A percentile compares a stretch with the other conserved stretches of the same genome.
phyloP scores from a whole-genome alignment of 2,888 invertebrate species.

The Palloptera scutellata region DNA sequence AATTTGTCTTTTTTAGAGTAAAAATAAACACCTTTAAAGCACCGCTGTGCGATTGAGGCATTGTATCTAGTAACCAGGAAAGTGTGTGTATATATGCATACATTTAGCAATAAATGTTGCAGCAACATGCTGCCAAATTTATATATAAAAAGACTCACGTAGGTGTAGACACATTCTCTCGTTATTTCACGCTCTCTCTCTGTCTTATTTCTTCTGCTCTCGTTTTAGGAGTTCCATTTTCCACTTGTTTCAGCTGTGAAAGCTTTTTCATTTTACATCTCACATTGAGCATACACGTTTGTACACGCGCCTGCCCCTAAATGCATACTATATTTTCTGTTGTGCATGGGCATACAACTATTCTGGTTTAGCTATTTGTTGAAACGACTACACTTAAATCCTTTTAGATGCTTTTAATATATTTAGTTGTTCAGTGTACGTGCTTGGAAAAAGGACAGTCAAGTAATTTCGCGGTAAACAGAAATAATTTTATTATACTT shows the following conservation, averaged over 20 bases:
- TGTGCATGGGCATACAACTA: neutral
- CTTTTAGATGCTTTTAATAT: conserved; percentile 31
- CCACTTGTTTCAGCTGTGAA: too few relatives aligned
- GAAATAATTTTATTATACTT: too few relatives aligned
- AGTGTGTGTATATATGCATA: too few relatives aligned
- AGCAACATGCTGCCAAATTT: conserved; percentile 18
- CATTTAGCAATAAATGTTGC: neutral
- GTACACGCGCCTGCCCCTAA: conserved; percentile 16
- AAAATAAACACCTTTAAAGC: too few relatives aligned
- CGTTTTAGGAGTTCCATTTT: too few relatives aligned
- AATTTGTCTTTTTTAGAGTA: too few relatives aligned
- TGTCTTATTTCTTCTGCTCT: too few relatives aligned
- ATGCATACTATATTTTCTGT: neutral
- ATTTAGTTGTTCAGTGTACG: conserved; percentile 37
- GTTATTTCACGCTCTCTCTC: neutral
- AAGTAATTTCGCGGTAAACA: conserved; percentile 24
- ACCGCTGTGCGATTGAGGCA: too few relatives aligned
- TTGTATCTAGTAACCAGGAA: too few relatives aligned
- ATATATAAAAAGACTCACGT: neutral
- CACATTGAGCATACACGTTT: too few relatives aligned
- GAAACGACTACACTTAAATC: conserved; percentile 29
- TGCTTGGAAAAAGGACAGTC: conserved; percentile 34
- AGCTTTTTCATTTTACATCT: too few relatives aligned
- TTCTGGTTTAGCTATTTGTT: neutral
- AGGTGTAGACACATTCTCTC: neutral